Evolutionary conservation across 2,113 vertebrate genomes (phyloP).

Genomic region (Tenrec ecaudatus): DNA sequence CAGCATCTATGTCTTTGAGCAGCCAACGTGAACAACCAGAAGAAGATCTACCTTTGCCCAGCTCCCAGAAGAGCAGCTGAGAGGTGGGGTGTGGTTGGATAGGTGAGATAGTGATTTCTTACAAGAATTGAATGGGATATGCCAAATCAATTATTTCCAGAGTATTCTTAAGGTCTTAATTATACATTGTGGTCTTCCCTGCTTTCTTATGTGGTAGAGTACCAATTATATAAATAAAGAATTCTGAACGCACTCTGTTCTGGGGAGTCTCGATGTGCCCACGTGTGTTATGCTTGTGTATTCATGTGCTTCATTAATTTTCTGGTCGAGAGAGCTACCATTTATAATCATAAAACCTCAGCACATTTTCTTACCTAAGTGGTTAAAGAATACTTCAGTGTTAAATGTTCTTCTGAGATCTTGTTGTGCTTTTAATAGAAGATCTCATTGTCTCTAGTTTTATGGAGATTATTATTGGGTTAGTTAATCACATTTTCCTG

Average conservation of each 20-base stretch:
- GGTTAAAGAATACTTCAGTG: background rate
- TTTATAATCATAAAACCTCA: background rate
- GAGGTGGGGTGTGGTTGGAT: background rate
- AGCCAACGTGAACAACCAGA: background rate
- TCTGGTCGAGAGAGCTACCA: background rate
- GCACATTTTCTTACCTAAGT: constrained; percentile 16
- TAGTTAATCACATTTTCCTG: constrained; percentile 1
- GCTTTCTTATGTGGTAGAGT: background rate
- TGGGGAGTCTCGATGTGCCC: background rate
- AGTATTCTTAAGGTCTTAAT: constrained; percentile 1
- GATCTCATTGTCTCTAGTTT: background rate
- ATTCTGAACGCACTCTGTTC: background rate
- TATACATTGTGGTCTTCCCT: constrained; percentile 41
- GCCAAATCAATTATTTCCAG: background rate
- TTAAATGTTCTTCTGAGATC: constrained; percentile 4
- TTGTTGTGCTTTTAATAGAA: background rate
- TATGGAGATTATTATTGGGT: background rate
- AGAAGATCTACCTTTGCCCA: background rate
- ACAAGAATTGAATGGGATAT: background rate
- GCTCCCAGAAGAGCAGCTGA: background rate
- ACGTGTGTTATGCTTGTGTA: background rate
- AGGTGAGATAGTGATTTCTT: background rate
- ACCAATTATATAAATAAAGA: background rate
- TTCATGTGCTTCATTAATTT: constrained; percentile 33
- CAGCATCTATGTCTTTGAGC: background rate